Base-by-base conservation (phyloP, 1,140 invertebrate genomes). In the Drosophila repletoides region DNA sequence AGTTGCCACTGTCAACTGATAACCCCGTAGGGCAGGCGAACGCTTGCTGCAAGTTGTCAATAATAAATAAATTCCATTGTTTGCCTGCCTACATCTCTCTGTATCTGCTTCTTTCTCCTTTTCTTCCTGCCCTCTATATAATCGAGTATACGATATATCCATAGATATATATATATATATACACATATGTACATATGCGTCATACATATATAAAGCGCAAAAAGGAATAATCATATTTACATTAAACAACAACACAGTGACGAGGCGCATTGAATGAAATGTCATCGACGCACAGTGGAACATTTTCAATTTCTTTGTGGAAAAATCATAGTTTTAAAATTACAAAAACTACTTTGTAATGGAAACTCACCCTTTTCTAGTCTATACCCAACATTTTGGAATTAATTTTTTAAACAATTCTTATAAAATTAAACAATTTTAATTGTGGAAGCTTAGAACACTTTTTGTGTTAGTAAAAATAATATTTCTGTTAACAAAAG, bases 61-160 rank as follows among this genome's bases (percentile, higher is more conserved):
- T 84, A 84, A 84, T 84, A 84, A 84, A 84, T 84, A 84, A 79
- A 80, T 86, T 51, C 74, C 79, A 84, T 83, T 83, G 79, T 84
- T 83, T 84, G 70, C 74, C 56, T 40, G 45, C 29, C 22, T 53
- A 31, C 9, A 15, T 31, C 46, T 24, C 64, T 33, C 67, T 28
- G 21, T 61, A n/a, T n/a, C n/a, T n/a, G n/a, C n/a, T n/a, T n/a
- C n/a, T n/a, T n/a, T n/a, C n/a, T n/a, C n/a, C n/a, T n/a, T n/a
- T n/a, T n/a, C n/a, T n/a, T n/a, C n/a, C n/a, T n/a, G n/a, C n/a
- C n/a, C n/a, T 38, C 56, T 55, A 76, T 55, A 45, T 65, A 24
- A 15, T n/a, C 49, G 19, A 31, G 46, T 22, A 55, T 24, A 38
- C 9, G 0, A 7, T 24, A 10, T 12, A 46, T 52, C 14, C 12